Evolutionary conservation across 2,888 invertebrate genomes (phyloP).

Genomic region (Dasysyrphus albostriatus): DNA sequence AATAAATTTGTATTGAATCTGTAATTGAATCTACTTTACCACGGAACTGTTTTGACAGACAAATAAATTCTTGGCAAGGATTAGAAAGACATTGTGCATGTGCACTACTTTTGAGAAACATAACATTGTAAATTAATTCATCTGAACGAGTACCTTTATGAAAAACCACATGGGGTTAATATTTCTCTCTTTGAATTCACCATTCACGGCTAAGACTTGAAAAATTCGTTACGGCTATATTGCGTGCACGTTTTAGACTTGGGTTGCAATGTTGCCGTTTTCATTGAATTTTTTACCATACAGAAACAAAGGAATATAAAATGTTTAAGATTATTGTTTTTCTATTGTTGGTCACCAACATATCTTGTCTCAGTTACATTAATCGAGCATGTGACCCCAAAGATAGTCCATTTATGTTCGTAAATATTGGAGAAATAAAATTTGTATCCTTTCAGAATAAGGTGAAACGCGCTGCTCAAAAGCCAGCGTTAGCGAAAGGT

Average conservation of each 20-base stretch:
- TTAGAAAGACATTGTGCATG: conserved; percentile 38
- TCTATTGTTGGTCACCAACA: too few species aligned
- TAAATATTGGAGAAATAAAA: too few species aligned
- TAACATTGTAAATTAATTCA: conserved; percentile 45
- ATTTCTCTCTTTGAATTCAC: neutral
- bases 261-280: neutral
- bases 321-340: too few species aligned
- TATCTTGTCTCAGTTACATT: too few species aligned
- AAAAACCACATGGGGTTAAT: conserved; percentile 41
- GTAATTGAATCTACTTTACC: conserved; percentile 33
- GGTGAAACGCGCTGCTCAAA: too few species aligned
- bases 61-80: conserved; percentile 37
- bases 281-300: neutral
- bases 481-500: too few species aligned
- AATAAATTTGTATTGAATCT: conserved; percentile 32
- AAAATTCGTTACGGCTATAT: conserved; percentile 20
- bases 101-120: conserved; percentile 21
- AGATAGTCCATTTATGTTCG: too few species aligned
- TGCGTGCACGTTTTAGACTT: conserved; percentile 5
- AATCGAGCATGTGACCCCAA: too few species aligned
- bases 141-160: conserved; percentile 18
- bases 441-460: too few species aligned
- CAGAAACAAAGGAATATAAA: too few species aligned
- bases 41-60: conserved; percentile 49
- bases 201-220: conserved; percentile 14